phyloP scores from a whole-genome alignment of 2,797 vertebrate genomes.

The Pogoniulus pusillus region DNA sequence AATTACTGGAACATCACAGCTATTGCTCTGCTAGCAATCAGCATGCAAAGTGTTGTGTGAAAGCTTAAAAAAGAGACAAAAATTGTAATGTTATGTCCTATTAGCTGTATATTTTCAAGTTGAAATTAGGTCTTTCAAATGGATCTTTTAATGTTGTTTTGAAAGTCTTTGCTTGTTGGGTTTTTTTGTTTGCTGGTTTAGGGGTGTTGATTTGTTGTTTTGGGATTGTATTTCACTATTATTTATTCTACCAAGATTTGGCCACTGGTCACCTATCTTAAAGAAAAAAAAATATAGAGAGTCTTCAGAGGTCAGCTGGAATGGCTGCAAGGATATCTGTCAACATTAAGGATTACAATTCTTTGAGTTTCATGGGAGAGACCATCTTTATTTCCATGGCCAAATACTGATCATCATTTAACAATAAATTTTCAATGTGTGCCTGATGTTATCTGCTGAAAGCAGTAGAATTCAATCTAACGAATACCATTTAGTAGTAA shows the following conservation, averaged over 20 bases:
- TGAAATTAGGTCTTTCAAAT: neutral
- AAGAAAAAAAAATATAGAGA: neutral
- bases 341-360: neutral
- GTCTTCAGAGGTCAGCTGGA: neutral
- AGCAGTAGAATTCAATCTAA: neutral
- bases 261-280: fast-evolving
- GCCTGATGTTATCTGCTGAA: neutral
- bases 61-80: neutral
- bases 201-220: neutral
- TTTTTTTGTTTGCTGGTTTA: neutral
- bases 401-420: neutral
- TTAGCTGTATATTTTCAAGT: neutral
- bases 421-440: neutral
- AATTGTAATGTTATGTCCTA: neutral
- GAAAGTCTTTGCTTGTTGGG: neutral
- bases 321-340: neutral
- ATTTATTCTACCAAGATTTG: neutral
- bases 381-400: neutral
- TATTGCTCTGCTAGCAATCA: neutral
- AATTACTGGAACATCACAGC: neutral
- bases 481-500: neutral
- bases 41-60: neutral
- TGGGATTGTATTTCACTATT: neutral
- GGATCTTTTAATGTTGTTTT: neutral
- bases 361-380: neutral